phyloP scores from a whole-genome alignment of 2,797 vertebrate genomes.

The Bovichtus diacanthus region DNA sequence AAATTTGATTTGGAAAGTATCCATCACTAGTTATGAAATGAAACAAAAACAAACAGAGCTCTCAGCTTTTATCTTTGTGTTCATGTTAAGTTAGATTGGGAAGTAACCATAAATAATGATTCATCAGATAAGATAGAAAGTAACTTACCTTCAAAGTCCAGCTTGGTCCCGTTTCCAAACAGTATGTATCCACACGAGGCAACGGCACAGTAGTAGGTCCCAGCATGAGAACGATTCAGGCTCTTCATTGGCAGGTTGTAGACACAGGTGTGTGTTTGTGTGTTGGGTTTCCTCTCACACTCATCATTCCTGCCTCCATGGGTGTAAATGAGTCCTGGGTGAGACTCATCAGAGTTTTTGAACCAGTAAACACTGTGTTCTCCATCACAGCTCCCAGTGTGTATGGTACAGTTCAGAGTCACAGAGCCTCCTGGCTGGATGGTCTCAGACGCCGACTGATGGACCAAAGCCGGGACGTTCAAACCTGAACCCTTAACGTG shows the following conservation, averaged over 20 bases:
- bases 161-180: conserved; percentile 46
- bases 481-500: conserved; percentile 5
- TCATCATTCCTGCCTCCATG: conserved; percentile 28
- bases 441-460: conserved; percentile 23
- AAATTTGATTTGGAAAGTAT: not conserved
- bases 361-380: conserved; percentile 69
- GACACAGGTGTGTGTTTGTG: conserved; percentile 30
- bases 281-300: conserved; percentile 38
- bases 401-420: conserved; percentile 65
- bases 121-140: not conserved
- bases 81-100: no score
- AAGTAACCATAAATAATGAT: not conserved
- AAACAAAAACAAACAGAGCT: no score
- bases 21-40: not conserved
- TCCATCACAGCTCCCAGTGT: conserved; percentile 49
- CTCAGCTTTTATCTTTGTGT: no score
- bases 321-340: conserved; percentile 56
- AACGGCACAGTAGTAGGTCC: conserved; percentile 69
- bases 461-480: conserved; percentile 3
- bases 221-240: conserved; percentile 35
- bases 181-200: conserved; percentile 62
- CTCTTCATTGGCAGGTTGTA: conserved; percentile 3
- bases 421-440: conserved; percentile 51
- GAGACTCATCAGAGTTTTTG: conserved; percentile 39
- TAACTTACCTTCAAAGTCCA: not conserved